phyloP scores from a whole-genome alignment of 2,888 invertebrate genomes.

The Palloptera scutellata region DNA sequence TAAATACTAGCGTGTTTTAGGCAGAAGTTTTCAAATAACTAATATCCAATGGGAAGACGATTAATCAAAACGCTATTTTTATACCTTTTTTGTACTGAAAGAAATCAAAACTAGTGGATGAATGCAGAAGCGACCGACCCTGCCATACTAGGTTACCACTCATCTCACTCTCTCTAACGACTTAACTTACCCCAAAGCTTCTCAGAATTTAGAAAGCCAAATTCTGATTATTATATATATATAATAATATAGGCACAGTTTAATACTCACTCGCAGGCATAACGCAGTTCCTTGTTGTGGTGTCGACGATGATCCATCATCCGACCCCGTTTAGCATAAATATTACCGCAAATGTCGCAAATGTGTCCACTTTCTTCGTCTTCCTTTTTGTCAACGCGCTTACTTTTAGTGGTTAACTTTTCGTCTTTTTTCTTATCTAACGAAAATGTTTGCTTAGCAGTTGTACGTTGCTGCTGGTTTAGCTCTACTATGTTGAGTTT shows the following conservation, averaged over 20 bases:
- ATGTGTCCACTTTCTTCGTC: constrained; percentile 45
- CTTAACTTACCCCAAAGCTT: too few relatives aligned
- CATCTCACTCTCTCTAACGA: too few relatives aligned
- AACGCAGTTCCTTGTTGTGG: constrained; percentile 52
- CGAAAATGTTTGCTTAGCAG: neutral
- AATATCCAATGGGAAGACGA: too few relatives aligned
- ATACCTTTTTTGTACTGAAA: too few relatives aligned
- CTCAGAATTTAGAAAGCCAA: too few relatives aligned
- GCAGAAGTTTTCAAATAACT: neutral
- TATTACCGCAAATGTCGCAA: constrained; percentile 60
- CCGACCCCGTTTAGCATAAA: constrained; percentile 56
- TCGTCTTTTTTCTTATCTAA: too few relatives aligned
- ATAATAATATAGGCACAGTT: neutral
- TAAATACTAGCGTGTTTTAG: too few relatives aligned
- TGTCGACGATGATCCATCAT: constrained; percentile 59
- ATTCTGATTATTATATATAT: neutral
- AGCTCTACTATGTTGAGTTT: constrained; percentile 20
- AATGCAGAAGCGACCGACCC: too few relatives aligned
- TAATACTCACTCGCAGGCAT: constrained; percentile 56
- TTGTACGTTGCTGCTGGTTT: neutral
- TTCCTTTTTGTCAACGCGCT: neutral
- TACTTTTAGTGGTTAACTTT: neutral
- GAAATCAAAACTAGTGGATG: too few relatives aligned
- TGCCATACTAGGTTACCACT: too few relatives aligned
- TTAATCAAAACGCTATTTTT: too few relatives aligned